Evolutionary conservation across 2,888 invertebrate genomes (phyloP).

Genomic region (Deroplatys truncata): DNA sequence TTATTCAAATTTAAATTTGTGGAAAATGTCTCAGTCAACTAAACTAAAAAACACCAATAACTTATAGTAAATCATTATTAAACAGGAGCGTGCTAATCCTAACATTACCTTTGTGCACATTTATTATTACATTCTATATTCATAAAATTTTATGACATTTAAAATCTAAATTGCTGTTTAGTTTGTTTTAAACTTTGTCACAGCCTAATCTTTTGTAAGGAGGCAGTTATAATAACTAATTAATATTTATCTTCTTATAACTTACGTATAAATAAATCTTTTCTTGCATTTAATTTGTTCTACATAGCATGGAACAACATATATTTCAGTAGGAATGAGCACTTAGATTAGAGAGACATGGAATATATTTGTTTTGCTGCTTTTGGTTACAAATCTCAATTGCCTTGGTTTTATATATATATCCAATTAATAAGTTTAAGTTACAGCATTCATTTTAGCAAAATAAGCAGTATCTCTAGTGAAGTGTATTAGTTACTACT

Average conservation of each 20-base stretch:
- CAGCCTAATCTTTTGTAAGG: constrained; percentile 26
- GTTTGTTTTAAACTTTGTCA: constrained; percentile 21
- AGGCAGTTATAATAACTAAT: constrained; percentile 10
- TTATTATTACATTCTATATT: not conserved
- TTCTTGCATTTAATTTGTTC: not conserved
- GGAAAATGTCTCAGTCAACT: too few species aligned
- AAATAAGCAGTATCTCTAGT: not conserved
- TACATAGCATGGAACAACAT: not conserved
- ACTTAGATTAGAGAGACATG: not conserved
- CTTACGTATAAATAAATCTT: not conserved
- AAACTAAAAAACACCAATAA: too few species aligned
- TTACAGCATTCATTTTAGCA: not conserved
- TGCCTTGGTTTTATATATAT: not conserved
- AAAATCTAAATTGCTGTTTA: constrained; percentile 24
- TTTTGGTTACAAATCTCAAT: not conserved
- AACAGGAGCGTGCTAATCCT: too few species aligned
- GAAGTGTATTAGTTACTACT: not conserved
- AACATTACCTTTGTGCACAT: not conserved
- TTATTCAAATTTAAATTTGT: too few species aligned
- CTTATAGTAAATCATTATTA: too few species aligned
- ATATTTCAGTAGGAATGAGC: constrained; percentile 8
- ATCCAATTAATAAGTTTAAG: not conserved
- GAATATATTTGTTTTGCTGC: not conserved
- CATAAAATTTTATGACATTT: constrained; percentile 6
- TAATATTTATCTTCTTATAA: not conserved